Evolutionary conservation across 35 echinoderm and acorn worm species (phyloP).

Genomic region (Apostichopus parvimensis): DNA sequence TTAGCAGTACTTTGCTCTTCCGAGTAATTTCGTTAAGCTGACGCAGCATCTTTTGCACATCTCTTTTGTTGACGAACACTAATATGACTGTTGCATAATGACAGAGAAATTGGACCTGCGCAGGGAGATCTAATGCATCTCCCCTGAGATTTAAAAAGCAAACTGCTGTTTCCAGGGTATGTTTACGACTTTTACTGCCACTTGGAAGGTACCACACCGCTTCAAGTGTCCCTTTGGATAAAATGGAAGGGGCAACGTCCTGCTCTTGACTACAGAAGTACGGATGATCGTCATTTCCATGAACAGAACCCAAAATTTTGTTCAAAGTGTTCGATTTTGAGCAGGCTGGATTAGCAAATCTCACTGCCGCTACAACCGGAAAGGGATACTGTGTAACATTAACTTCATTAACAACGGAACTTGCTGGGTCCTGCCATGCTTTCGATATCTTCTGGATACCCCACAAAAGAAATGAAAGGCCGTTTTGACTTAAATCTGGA

Average conservation of each 20-base stretch:
- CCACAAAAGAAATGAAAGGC: not conserved
- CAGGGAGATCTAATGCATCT: not conserved
- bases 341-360: not conserved
- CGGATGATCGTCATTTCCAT: slow-evolving; percentile 16
- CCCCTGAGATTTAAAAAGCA: slow-evolving; percentile 11
- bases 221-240: slow-evolving; percentile 18
- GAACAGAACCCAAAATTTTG: slow-evolving; percentile 30
- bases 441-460: slow-evolving; percentile 1
- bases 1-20: not conserved
- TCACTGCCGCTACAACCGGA: not conserved
- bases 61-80: not conserved
- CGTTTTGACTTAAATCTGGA: not conserved
- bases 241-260: not conserved
- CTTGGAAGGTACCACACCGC: slow-evolving; percentile 20
- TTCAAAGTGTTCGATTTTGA: slow-evolving; percentile 31
- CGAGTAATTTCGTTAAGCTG: not conserved
- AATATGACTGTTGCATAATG: not conserved
- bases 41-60: not conserved
- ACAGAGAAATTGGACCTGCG: slow-evolving; percentile 1
- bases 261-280: slow-evolving; percentile 30
- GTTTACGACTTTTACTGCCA: not conserved
- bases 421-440: not conserved
- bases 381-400: not conserved
- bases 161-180: not conserved
- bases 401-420: not conserved